A percentile compares a stretch with the other conserved stretches of the same genome.
Conservation (phyloP, 2,888 invertebrate species). For the Copidosoma aretas region DNA sequence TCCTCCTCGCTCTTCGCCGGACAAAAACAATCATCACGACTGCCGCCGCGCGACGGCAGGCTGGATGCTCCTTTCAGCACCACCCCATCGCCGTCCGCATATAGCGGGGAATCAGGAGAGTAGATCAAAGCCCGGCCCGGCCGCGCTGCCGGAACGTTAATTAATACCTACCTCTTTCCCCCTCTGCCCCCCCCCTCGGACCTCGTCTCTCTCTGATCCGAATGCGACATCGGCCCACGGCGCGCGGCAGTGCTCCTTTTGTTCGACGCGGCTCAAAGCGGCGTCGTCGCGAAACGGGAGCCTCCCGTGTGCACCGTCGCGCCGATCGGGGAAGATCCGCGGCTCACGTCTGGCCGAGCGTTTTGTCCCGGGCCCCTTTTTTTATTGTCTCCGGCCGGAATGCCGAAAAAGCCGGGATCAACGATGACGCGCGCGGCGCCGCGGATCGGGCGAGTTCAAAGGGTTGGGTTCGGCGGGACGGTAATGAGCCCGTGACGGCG, state of each 20-base stretch:
- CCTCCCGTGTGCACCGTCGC: not conserved
- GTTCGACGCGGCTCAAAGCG: not conserved
- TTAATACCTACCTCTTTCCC: constrained; percentile 16
- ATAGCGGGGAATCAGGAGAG: constrained; percentile 1
- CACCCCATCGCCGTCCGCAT: not conserved
- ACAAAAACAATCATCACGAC: constrained; percentile 32
- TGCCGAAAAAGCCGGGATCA: not conserved
- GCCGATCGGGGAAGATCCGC: not conserved
- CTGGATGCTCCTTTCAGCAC: constrained; percentile 11
- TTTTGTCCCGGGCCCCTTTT: not conserved
- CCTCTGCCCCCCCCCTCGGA: not conserved
- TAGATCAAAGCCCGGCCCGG: constrained; percentile 33
- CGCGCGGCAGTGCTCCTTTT: not conserved
- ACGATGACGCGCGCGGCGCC: not conserved
- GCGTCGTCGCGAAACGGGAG: not conserved
- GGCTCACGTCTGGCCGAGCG: too few relatives aligned
- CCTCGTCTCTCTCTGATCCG: constrained; percentile 13
- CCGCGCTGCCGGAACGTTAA: constrained; percentile 30
- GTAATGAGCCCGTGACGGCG: too few relatives aligned
- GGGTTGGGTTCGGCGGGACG: not conserved
- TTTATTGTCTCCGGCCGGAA: not conserved
- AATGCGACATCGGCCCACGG: not conserved
- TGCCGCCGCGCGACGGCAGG: not conserved
- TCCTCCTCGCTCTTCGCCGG: not conserved
- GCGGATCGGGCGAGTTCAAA: not conserved